phyloP scores from a whole-genome alignment of 2,113 vertebrate genomes.

The Redunca redunca region DNA sequence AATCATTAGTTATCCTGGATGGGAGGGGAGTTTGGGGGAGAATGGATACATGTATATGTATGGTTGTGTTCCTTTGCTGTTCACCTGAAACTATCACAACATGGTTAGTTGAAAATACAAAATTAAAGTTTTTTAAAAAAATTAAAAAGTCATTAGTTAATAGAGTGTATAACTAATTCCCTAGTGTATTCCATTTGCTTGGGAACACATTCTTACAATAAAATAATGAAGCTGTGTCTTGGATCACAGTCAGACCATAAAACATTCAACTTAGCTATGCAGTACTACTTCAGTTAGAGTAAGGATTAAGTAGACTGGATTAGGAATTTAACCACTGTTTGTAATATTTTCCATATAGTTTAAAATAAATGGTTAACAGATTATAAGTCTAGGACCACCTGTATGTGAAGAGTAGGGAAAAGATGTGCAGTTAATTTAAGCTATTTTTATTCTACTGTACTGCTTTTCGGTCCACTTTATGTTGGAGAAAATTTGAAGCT shows the following conservation, averaged over 20 bases:
- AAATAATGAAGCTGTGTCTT: neutral
- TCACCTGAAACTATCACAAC: neutral
- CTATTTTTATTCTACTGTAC: neutral
- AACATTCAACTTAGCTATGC: neutral
- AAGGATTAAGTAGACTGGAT: neutral
- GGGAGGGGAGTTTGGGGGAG: neutral
- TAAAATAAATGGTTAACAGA: neutral
- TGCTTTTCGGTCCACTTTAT: neutral
- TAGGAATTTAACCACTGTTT: conserved; percentile 2
- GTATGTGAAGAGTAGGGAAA: neutral
- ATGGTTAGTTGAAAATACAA: neutral
- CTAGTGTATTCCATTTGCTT: neutral
- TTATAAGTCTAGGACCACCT: neutral
- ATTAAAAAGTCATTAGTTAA: neutral
- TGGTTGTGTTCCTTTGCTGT: neutral
- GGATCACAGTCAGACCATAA: neutral
- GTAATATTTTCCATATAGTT: neutral
- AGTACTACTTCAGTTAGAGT: neutral
- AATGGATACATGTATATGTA: neutral
- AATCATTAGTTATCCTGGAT: neutral
- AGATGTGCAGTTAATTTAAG: neutral
- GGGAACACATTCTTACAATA: neutral
- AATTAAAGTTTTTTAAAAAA: neutral
- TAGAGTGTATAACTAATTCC: neutral
- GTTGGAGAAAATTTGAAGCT: neutral